phyloP scores from a whole-genome alignment of 35 echinoderm and acorn worm species.

The Amphiura filiformis region DNA sequence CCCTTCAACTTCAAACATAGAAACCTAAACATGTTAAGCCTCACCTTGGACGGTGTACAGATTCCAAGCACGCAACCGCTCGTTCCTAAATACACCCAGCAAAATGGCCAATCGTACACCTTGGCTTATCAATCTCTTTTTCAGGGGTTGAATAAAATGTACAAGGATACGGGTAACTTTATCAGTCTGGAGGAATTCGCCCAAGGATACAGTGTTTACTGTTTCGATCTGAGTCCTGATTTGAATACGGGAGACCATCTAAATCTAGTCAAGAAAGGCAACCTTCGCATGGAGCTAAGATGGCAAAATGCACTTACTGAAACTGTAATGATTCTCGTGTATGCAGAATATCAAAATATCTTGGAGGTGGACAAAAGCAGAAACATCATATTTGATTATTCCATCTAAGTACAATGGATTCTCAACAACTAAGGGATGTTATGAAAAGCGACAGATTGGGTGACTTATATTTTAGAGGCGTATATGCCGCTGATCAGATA shows the following conservation, averaged over 20 bases:
- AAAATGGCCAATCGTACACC: not conserved
- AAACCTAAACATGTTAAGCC: conserved; percentile 31
- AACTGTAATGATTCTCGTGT: conserved; percentile 52
- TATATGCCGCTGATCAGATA: conserved; percentile 45
- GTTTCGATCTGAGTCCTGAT: conserved; percentile 59
- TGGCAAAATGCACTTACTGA: conserved; percentile 15
- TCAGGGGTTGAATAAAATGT: conserved; percentile 55
- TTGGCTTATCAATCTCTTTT: conserved; percentile 49
- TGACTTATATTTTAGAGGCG: conserved; percentile 21
- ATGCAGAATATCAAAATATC: conserved; percentile 68
- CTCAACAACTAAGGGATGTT: conserved; percentile 15
- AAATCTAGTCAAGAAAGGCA: conserved; percentile 50
- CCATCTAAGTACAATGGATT: conserved; percentile 41
- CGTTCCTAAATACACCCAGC: conserved; percentile 11
- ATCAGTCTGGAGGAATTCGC: conserved; percentile 67
- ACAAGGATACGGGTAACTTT: conserved; percentile 49
- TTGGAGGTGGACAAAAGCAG: conserved; percentile 45
- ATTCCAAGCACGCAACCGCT: conserved; percentile 30
- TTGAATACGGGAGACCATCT: conserved; percentile 50
- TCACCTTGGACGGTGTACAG: conserved; percentile 48
- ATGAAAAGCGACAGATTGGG: not conserved
- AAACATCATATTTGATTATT: conserved; percentile 55
- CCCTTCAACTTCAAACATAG: conserved; percentile 57
- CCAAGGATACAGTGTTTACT: conserved; percentile 62
- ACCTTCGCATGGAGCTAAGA: conserved; percentile 58